These are phyloP conservation scores for Sinella curviseta DNA, from an alignment of 1,140 invertebrate species.

Conservation along the genomic window DNA sequence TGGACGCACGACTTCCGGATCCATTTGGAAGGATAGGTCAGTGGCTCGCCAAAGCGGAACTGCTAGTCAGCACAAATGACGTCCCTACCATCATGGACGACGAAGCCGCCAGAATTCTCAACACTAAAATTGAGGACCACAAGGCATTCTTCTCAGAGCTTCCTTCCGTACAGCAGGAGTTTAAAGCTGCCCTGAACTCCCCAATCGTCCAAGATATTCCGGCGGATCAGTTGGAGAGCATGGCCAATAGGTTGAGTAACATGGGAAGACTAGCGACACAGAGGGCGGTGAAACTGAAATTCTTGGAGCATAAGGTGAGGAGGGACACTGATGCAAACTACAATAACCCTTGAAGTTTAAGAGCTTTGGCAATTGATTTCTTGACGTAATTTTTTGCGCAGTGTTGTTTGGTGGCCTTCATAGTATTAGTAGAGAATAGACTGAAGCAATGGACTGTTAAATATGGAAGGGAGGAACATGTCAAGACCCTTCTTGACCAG, in stretches of 20 bases:
- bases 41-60: slow-evolving; percentile 85
- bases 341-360: too few species aligned
- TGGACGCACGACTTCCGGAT: slow-evolving; percentile 80
- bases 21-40: slow-evolving; percentile 81
- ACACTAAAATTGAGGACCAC: slow-evolving; percentile 83
- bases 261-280: slow-evolving; percentile 71
- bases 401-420: slow-evolving; percentile 86
- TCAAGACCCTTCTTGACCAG: slow-evolving; percentile 78
- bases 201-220: slow-evolving; percentile 66
- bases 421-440: slow-evolving; percentile 85
- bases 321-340: background rate
- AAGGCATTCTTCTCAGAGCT: slow-evolving; percentile 83
- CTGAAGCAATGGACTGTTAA: slow-evolving; percentile 84
- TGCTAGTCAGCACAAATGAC: slow-evolving; percentile 66
- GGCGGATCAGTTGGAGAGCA: slow-evolving; percentile 74
- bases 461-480: slow-evolving; percentile 79
- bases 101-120: slow-evolving; percentile 80
- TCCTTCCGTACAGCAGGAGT: slow-evolving; percentile 72
- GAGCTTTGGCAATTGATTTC: slow-evolving; percentile 1
- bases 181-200: slow-evolving; percentile 66
- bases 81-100: slow-evolving; percentile 78
- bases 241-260: slow-evolving; percentile 72
- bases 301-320: slow-evolving; percentile 78
- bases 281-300: slow-evolving; percentile 78
- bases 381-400: slow-evolving; percentile 52